phyloP scores from a whole-genome alignment of 2,888 invertebrate species.

The Chrysina gloriosa region DNA sequence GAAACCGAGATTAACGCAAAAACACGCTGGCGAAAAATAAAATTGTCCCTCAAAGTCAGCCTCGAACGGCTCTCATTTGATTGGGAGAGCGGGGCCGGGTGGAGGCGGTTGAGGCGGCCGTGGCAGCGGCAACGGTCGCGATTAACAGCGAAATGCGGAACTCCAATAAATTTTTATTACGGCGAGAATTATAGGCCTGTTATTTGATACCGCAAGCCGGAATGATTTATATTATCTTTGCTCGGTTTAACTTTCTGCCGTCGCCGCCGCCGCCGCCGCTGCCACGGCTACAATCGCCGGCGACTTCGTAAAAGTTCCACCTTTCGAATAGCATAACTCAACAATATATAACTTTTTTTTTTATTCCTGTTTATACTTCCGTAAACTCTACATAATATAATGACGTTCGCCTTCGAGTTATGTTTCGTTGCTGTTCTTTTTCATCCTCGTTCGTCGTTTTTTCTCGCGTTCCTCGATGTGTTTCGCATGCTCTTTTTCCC shows the following conservation, averaged over 20 bases:
- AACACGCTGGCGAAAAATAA: too few relatives aligned
- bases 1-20: too few relatives aligned
- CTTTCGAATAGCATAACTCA: conserved; percentile 26
- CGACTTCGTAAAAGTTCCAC: conserved; percentile 13
- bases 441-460: neutral
- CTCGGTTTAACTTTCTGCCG: conserved; percentile 32
- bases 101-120: neutral
- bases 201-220: conserved; percentile 36
- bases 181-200: conserved; percentile 38
- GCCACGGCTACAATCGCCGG: too few relatives aligned
- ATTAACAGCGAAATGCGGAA: conserved; percentile 39
- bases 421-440: neutral
- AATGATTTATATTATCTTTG: conserved; percentile 38
- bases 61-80: conserved; percentile 21
- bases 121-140: conserved; percentile 9
- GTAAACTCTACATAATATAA: conserved; percentile 24
- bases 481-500: too few relatives aligned
- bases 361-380: conserved; percentile 25
- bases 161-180: conserved; percentile 43
- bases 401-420: conserved; percentile 2
- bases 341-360: conserved; percentile 27
- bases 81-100: neutral
- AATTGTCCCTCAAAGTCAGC: conserved; percentile 34
- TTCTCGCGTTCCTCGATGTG: too few relatives aligned
- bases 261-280: neutral